Conservation (phyloP, 2,888 invertebrate species). For the Drosophila recens region DNA sequence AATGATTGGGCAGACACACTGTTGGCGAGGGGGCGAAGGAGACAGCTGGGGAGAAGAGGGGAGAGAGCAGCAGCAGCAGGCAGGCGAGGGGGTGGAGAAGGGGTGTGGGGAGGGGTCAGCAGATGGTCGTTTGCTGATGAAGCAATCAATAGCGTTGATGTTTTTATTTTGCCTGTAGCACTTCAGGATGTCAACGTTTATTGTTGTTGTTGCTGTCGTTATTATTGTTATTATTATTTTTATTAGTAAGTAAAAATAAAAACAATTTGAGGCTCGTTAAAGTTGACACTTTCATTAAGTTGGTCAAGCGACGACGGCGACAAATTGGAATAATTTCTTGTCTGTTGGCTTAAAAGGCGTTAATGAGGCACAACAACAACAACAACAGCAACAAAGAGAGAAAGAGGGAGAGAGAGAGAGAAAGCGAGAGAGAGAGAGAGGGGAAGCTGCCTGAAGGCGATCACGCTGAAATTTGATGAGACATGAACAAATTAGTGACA, state of each 20-base stretch:
- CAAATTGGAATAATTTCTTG: constrained; percentile 66
- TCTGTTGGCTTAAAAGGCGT: constrained; percentile 67
- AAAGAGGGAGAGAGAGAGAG: background rate
- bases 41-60: background rate
- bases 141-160: constrained; percentile 78
- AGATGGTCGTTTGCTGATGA: constrained; percentile 43
- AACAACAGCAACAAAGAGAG: constrained; percentile 9
- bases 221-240: constrained; percentile 40
- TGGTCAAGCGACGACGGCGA: constrained; percentile 64
- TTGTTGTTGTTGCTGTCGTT: constrained; percentile 18
- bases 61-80: background rate
- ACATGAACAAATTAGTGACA: constrained; percentile 77
- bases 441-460: constrained; percentile 8
- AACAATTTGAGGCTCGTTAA: constrained; percentile 82
- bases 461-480: constrained; percentile 72
- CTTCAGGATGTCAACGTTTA: constrained; percentile 51
- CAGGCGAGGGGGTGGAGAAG: background rate
- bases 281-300: constrained; percentile 82
- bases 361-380: constrained; percentile 67
- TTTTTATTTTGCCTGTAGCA: constrained; percentile 28
- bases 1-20: constrained; percentile 9
- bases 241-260: constrained; percentile 71
- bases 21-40: background rate
- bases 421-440: background rate
- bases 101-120: background rate